A percentile compares a stretch with the other conserved stretches of the same genome.
Evolutionary conservation across 1,140 invertebrate species (phyloP).

Genomic region (Limonius californicus): DNA sequence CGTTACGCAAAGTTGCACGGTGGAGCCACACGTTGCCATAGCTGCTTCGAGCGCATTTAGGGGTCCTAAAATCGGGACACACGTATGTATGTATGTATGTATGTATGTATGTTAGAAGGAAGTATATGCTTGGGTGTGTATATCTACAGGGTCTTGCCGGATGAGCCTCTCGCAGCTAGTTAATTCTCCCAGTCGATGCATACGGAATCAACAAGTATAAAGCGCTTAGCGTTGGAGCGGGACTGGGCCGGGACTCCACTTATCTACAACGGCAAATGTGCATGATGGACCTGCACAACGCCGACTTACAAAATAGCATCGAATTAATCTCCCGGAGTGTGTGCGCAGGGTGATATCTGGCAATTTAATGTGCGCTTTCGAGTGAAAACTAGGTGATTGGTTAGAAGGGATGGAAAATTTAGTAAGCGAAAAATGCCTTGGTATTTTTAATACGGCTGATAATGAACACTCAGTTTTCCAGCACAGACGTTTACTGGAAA

Average conservation of each 20-base stretch:
- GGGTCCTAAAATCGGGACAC: too few species aligned
- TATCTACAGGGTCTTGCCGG: too few species aligned
- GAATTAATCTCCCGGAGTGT: too few species aligned
- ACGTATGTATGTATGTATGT: not conserved
- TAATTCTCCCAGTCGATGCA: slow-evolving; percentile 6
- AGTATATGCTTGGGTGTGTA: too few species aligned
- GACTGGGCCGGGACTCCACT: slow-evolving; percentile 21
- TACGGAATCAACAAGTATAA: slow-evolving; percentile 29
- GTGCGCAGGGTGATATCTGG: too few species aligned
- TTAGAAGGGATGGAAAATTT: too few species aligned
- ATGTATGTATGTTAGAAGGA: not conserved
- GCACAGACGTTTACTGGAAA: not conserved
- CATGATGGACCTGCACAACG: slow-evolving; percentile 19
- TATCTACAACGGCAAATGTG: slow-evolving; percentile 28
- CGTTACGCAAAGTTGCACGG: slow-evolving; percentile 7
- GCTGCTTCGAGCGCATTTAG: too few species aligned
- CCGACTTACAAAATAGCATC: not conserved
- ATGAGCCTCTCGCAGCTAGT: not conserved
- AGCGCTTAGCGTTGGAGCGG: slow-evolving; percentile 18
- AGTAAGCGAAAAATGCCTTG: too few species aligned
- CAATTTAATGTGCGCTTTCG: too few species aligned
- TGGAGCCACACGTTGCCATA: not conserved
- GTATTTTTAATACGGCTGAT: not conserved
- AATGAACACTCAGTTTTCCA: not conserved
- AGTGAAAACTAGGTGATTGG: too few species aligned